Percentiles rank a stretch among this genome's conserved stretches.
phyloP scores from a whole-genome alignment of 2,888 invertebrate species.

The Lithodes maja region DNA sequence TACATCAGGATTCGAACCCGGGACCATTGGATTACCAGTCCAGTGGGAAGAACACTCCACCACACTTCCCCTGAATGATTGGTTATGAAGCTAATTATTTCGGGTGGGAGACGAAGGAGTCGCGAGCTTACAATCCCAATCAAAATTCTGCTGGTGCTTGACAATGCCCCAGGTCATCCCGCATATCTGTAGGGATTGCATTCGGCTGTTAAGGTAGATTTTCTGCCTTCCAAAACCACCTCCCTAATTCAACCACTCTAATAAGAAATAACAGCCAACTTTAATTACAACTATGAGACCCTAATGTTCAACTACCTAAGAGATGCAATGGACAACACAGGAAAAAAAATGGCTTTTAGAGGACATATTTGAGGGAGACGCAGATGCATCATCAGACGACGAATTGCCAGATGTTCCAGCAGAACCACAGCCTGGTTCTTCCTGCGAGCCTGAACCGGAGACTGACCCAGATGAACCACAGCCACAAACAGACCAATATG shows the following conservation, averaged over 20 bases:
- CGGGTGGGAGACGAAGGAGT: neutral
- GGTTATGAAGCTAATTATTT: neutral
- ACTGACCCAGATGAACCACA: neutral
- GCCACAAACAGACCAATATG: neutral
- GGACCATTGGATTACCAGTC: too few relatives aligned
- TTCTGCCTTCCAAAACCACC: neutral
- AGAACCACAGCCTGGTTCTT: neutral
- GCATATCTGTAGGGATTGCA: neutral
- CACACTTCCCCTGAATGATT: neutral
- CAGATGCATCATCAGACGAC: neutral
- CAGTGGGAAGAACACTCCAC: too few relatives aligned
- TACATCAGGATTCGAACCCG: too few relatives aligned
- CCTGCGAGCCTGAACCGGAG: neutral
- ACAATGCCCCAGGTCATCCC: neutral
- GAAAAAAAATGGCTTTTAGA: neutral
- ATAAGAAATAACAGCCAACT: neutral
- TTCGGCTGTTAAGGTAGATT: neutral
- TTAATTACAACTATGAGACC: neutral
- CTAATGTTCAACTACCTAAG: neutral
- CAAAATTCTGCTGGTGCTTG: neutral
- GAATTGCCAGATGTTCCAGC: neutral
- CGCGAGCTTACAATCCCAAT: neutral
- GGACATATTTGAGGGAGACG: neutral
- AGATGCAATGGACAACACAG: neutral
- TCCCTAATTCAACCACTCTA: neutral